Percentiles rank a stretch among this genome's conserved stretches.
These are phyloP conservation scores for Helicoverpa zea DNA, from an alignment of 1,140 invertebrate species.

Conservation along the genomic window DNA sequence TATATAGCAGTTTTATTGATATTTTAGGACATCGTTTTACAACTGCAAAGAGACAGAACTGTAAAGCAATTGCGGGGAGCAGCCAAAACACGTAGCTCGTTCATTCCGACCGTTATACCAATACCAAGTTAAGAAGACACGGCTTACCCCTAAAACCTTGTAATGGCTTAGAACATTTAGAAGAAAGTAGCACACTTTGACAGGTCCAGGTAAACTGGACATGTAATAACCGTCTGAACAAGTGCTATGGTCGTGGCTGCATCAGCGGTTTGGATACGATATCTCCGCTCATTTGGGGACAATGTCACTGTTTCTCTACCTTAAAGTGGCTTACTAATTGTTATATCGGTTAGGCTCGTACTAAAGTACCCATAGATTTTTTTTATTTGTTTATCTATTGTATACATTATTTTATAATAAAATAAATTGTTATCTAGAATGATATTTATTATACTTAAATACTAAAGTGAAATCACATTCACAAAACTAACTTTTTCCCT, in stretches of 20 bases:
- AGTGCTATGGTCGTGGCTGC: constrained; percentile 76
- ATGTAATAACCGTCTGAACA: constrained; percentile 72
- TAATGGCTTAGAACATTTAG: constrained; percentile 51
- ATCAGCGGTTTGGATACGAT: constrained; percentile 78
- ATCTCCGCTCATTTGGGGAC: constrained; percentile 75
- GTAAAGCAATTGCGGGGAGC: constrained; percentile 77
- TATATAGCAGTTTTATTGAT: constrained; percentile 36
- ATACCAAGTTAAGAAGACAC: constrained; percentile 65
- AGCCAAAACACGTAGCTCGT: constrained; percentile 83
- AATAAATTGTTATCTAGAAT: not conserved
- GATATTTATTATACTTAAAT: not conserved
- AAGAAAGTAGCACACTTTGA: constrained; percentile 54
- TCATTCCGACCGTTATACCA: constrained; percentile 75
- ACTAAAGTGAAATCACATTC: constrained; percentile 21
- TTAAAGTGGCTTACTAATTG: constrained; percentile 5
- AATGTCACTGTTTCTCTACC: constrained; percentile 57
- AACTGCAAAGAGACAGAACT: constrained; percentile 53
- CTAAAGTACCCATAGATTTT: too few relatives aligned
- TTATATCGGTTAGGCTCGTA: not conserved
- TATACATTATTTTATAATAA: too few relatives aligned
- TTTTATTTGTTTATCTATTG: too few relatives aligned
- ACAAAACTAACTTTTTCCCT: constrained; percentile 26
- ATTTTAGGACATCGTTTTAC: constrained; percentile 25
- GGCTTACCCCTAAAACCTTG: constrained; percentile 49
- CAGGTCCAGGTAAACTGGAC: constrained; percentile 67